Evolutionary conservation across 2,888 invertebrate genomes (phyloP).

Genomic region (Acheta domesticus): DNA sequence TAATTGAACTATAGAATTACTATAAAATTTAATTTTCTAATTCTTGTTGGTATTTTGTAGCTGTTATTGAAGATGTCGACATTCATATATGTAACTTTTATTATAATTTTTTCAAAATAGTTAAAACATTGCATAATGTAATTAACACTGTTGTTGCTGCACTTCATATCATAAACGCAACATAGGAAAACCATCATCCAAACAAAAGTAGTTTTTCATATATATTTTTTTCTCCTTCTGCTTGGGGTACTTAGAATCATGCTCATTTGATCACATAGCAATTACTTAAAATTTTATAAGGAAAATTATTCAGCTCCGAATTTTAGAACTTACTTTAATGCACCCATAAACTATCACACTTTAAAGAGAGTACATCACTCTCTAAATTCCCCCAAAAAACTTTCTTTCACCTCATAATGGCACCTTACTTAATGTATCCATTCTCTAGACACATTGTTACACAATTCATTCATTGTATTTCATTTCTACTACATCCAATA

Average conservation of each 20-base stretch:
- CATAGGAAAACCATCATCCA: too few species aligned
- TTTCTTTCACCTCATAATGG: neutral
- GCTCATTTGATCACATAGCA: neutral
- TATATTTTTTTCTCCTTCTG: neutral
- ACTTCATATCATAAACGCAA: too few species aligned
- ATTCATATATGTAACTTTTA: too few species aligned
- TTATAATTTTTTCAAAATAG: too few species aligned
- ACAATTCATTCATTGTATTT: neutral
- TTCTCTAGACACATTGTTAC: neutral
- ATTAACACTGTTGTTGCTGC: too few species aligned
- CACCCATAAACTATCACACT: constrained; percentile 4
- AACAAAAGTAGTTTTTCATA: too few species aligned
- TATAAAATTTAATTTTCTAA: too few species aligned
- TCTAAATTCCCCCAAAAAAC: neutral
- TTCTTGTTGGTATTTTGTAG: too few species aligned
- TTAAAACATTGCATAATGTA: too few species aligned
- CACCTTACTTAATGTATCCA: neutral
- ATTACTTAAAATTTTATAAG: neutral
- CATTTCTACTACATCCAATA: neutral
- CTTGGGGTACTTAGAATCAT: neutral
- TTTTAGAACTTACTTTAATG: neutral
- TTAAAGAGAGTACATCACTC: neutral
- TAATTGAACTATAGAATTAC: too few species aligned
- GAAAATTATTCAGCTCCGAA: neutral
- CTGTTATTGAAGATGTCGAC: too few species aligned